phyloP scores from a whole-genome alignment of 2,113 vertebrate species.

The Tachysurus vachellii region DNA sequence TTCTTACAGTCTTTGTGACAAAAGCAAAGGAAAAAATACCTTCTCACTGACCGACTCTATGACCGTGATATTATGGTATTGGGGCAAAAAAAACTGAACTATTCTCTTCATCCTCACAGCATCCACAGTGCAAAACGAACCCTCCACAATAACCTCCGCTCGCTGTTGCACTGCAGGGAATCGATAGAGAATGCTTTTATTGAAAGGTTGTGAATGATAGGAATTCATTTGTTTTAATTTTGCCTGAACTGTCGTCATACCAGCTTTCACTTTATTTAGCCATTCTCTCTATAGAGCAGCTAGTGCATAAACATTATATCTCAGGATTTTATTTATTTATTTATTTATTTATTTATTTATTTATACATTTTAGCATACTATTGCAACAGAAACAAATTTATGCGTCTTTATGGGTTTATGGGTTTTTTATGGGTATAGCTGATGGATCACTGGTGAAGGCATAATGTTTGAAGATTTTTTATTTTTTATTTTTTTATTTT shows the following conservation, averaged over 20 bases:
- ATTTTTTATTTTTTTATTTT: no score
- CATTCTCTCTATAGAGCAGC: slow-evolving; percentile 20
- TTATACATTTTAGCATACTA: no score
- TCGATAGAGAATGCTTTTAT: slow-evolving; percentile 64
- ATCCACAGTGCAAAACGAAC: slow-evolving; percentile 7
- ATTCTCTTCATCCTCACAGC: slow-evolving; percentile 27
- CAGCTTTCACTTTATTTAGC: slow-evolving; percentile 35
- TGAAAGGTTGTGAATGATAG: slow-evolving; percentile 61
- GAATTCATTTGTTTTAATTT: slow-evolving; percentile 61
- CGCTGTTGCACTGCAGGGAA: slow-evolving; percentile 57
- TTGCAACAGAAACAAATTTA: no score
- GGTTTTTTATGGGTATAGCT: no score
- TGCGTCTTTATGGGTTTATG: no score
- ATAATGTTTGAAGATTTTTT: no score
- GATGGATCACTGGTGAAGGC: no score
- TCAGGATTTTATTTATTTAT: no score
- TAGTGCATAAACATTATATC: background rate
- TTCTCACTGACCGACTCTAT: background rate
- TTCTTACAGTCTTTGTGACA: background rate
- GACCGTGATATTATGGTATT: background rate
- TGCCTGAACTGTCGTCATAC: background rate
- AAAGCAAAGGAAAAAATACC: background rate
- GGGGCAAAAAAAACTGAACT: background rate
- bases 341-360: no score
- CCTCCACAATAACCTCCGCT: slow-evolving; percentile 39